phyloP scores from a whole-genome alignment of 2,797 vertebrate species.

The Leptoclinus maculatus region DNA sequence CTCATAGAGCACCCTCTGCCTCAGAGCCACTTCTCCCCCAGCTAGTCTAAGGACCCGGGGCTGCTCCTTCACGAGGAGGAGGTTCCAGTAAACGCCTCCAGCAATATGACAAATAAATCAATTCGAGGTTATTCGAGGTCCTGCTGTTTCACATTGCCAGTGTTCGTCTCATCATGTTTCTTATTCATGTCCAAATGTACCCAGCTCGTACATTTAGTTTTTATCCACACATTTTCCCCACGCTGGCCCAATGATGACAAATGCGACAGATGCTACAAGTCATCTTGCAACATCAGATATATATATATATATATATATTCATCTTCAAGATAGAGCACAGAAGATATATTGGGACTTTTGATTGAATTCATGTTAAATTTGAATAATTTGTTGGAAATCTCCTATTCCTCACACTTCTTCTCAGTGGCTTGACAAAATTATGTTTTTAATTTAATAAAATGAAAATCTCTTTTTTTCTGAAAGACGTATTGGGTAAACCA shows the following conservation, averaged over 20 bases:
- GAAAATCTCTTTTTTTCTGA: too few species aligned
- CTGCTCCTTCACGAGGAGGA: conserved; percentile 27
- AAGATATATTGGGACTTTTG: neutral
- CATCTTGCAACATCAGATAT: neutral
- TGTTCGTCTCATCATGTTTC: neutral
- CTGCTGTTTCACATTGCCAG: neutral
- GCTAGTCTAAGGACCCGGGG: neutral
- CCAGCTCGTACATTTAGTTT: neutral
- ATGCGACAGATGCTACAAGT: neutral
- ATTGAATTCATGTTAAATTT: too few species aligned
- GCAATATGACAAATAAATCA: conserved; percentile 16
- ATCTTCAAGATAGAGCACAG: neutral
- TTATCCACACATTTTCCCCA: neutral
- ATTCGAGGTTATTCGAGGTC: neutral
- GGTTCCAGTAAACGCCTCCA: neutral
- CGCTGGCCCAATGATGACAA: neutral
- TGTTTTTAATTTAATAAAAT: too few species aligned
- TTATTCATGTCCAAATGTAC: neutral
- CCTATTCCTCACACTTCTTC: too few species aligned
- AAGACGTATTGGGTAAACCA: too few species aligned
- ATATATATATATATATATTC: too few species aligned
- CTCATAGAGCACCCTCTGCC: conserved; percentile 26
- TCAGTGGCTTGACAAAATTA: too few species aligned
- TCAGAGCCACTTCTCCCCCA: conserved; percentile 17
- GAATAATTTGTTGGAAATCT: too few species aligned